Percentiles rank a stretch among this genome's conserved stretches.
Conservation (phyloP, 2,113 vertebrate genomes). For the Lycaon pictus region DNA sequence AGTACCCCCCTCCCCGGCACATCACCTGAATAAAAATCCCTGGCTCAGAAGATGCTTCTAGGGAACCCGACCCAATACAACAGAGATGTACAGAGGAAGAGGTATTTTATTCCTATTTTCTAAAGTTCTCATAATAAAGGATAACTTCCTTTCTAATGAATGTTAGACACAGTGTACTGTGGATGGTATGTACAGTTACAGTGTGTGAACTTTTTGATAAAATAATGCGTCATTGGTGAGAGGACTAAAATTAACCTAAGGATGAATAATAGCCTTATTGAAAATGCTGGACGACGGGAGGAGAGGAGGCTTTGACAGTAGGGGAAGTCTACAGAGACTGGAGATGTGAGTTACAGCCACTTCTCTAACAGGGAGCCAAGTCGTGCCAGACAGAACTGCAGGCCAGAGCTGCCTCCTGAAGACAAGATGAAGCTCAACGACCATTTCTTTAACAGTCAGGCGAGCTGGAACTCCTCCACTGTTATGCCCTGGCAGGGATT, state of each 20-base stretch:
- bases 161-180: background rate
- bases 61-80: background rate
- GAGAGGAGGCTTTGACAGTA: background rate
- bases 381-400: background rate
- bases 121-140: background rate
- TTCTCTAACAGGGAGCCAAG: background rate
- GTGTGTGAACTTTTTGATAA: background rate
- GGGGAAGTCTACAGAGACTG: background rate
- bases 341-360: background rate
- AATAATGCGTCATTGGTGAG: background rate
- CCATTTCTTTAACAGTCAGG: background rate
- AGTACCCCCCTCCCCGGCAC: too few relatives aligned
- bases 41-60: background rate
- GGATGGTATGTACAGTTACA: background rate
- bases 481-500: background rate
- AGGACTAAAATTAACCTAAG: background rate
- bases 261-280: background rate
- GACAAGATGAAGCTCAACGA: background rate
- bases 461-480: background rate
- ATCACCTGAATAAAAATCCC: background rate
- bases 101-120: background rate
- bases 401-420: background rate
- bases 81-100: background rate
- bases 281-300: background rate
- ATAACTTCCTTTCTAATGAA: background rate